Base-by-base conservation (phyloP, 1,140 invertebrate genomes). In the Neodiprion virginianus region DNA sequence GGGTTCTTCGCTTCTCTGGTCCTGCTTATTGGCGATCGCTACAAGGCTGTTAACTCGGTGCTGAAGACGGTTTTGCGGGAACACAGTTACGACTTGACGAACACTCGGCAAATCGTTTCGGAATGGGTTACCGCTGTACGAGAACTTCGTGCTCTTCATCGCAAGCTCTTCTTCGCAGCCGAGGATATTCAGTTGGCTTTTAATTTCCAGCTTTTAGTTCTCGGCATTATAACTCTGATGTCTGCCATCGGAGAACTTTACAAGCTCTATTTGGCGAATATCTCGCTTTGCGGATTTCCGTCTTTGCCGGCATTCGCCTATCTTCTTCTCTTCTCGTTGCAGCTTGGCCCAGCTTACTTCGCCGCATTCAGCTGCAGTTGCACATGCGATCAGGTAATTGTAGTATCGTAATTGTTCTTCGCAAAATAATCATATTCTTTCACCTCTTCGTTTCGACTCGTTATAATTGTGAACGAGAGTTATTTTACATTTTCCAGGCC, bases 31-130 rank as follows among this genome's bases (percentile, higher is more conserved):
- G 53, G 53, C 11, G 53, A 61, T 61, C 53, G 53, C 4, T 61
- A 61, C 53, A 61, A 17, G n/a, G 53, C 53, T 8, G 53, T 61
- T 8, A 61, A 61, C n/a, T 61, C 53, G 5, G 11, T 61, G 53
- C 53, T 61, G 11, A 61, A 17, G 8, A 61, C 11, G 11, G n/a
- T 61, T 17, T 61, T 5, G 5, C 53, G 0, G n/a, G 8, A 61
- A 61, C n/a, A 8, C 53, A 61, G 53, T 61, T 61, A 61, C 53
- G 53, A 61, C 53, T 61, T 61, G 53, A 61, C n/a, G 53, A 14
- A 61, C 53, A 61, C 11, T 17, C 5, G 8, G 11, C 8, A 61
- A 61, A 17, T 61, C n/a, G 53, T 61, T 40, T 40, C 28, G 2
- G n/a, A 61, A 12, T 61, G 53, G 53, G n/a, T 61, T 17, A 61